These are phyloP conservation scores for Aspidapion aeneum DNA, from an alignment of 2,888 invertebrate species.

Conservation along the genomic window DNA sequence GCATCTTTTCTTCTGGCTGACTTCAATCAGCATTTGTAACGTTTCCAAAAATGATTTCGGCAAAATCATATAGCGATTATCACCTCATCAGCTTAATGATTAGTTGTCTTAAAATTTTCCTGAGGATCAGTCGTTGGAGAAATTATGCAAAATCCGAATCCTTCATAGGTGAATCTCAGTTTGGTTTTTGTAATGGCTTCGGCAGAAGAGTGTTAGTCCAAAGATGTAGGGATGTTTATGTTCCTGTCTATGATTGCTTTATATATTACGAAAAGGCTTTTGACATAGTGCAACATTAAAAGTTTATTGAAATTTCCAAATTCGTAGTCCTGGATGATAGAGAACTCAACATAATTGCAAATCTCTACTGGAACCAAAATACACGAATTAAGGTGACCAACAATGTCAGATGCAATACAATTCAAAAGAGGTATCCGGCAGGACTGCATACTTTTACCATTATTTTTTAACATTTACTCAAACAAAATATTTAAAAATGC, in stretches of 20 bases:
- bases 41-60: too few species aligned
- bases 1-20: too few species aligned
- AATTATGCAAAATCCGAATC: slow-evolving; percentile 15
- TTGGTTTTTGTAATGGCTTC: slow-evolving; percentile 18
- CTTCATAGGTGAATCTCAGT: slow-evolving; percentile 16
- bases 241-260: slow-evolving; percentile 13
- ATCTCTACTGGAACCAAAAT: slow-evolving; percentile 8
- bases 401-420: slow-evolving; percentile 1
- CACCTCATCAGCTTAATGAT: too few species aligned
- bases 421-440: neutral
- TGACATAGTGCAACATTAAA: slow-evolving; percentile 13
- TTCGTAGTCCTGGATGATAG: slow-evolving; percentile 8
- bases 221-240: slow-evolving; percentile 13
- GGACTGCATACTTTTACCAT: slow-evolving; percentile 8
- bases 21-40: too few species aligned
- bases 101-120: too few species aligned
- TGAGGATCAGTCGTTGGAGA: neutral
- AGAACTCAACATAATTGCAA: slow-evolving; percentile 9
- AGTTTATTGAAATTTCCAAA: slow-evolving; percentile 14
- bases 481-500: slow-evolving; percentile 7
- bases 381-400: slow-evolving; percentile 3
- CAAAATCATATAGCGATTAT: too few species aligned
- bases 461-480: slow-evolving; percentile 3
- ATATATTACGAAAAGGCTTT: slow-evolving; percentile 17
- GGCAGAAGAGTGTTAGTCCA: slow-evolving; percentile 15